Conservation (phyloP, 2,888 invertebrate species). For the Athripsodes cinereus region DNA sequence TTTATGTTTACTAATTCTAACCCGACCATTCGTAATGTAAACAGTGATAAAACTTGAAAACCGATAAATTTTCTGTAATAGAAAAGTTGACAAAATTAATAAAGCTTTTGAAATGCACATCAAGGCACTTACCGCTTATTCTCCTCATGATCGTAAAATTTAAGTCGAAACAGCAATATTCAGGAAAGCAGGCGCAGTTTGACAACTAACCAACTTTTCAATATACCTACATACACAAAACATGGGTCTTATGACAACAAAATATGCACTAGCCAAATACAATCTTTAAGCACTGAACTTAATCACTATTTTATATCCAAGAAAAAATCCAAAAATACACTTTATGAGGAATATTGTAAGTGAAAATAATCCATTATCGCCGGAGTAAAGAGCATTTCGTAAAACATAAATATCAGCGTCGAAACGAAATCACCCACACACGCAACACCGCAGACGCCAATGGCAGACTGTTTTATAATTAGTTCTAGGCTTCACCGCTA, state of each 20-base stretch:
- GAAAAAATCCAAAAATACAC: conserved; percentile 1
- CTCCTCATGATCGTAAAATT: conserved; percentile 11
- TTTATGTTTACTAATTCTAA: not conserved
- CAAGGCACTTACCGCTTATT: conserved; percentile 15
- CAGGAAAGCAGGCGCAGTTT: conserved; percentile 15
- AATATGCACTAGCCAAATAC: not conserved
- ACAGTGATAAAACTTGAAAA: not conserved
- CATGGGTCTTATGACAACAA: conserved; percentile 16
- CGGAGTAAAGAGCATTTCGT: conserved; percentile 14
- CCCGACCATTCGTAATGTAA: not conserved
- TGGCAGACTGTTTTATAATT: conserved; percentile 7
- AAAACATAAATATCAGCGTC: conserved; percentile 4
- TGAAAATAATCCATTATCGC: conserved; percentile 6
- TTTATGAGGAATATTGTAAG: not conserved
- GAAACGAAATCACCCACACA: not conserved
- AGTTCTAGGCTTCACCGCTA: conserved; percentile 10
- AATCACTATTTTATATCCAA: conserved; percentile 2
- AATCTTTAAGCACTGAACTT: not conserved
- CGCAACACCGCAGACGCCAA: conserved; percentile 9
- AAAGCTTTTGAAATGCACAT: not conserved
- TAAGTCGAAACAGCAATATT: conserved; percentile 2
- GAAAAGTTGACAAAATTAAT: not conserved
- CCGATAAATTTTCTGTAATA: not conserved
- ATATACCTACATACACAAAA: conserved; percentile 14
- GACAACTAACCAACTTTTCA: conserved; percentile 16